Conservation (phyloP, 2,113 vertebrate genomes). For the Brachyhypopomus gauderio region DNA sequence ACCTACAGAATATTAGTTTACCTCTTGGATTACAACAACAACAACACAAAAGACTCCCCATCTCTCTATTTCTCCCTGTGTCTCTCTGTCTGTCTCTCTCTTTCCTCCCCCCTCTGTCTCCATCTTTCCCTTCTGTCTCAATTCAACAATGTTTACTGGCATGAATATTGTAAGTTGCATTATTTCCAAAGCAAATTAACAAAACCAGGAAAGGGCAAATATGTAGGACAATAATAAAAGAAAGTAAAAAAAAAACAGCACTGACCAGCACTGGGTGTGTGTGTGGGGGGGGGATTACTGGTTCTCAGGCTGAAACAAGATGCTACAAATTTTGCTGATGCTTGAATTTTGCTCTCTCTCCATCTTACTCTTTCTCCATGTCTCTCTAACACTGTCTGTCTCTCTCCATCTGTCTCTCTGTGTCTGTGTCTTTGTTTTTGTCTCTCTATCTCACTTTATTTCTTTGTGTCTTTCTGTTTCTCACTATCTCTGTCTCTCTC, state of each 20-base stretch:
- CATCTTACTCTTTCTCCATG: background rate
- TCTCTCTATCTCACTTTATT: background rate
- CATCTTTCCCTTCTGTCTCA: constrained; percentile 8
- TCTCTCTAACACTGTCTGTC: background rate
- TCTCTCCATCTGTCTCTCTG: background rate
- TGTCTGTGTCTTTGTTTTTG: background rate
- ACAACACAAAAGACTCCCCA: constrained; percentile 13
- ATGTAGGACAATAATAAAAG: no score
- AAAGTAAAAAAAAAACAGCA: no score
- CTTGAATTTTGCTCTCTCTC: constrained; percentile 14
- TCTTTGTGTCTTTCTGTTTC: background rate
- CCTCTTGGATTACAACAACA: constrained; percentile 8
- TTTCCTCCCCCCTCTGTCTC: constrained; percentile 23
- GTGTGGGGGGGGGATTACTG: no score
- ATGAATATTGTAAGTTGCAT: background rate
- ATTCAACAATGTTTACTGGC: background rate
- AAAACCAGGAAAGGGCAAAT: no score
- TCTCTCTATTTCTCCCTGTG: constrained; percentile 41
- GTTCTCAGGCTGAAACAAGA: no score
- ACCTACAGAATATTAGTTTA: constrained; percentile 7
- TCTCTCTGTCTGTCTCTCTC: constrained; percentile 30
- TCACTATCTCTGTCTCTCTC: background rate
- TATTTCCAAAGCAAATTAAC: background rate
- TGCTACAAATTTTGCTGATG: no score
- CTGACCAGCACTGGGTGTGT: no score